phyloP scores from a whole-genome alignment of 2,888 invertebrate species.

The Hoplodrina blanda region DNA sequence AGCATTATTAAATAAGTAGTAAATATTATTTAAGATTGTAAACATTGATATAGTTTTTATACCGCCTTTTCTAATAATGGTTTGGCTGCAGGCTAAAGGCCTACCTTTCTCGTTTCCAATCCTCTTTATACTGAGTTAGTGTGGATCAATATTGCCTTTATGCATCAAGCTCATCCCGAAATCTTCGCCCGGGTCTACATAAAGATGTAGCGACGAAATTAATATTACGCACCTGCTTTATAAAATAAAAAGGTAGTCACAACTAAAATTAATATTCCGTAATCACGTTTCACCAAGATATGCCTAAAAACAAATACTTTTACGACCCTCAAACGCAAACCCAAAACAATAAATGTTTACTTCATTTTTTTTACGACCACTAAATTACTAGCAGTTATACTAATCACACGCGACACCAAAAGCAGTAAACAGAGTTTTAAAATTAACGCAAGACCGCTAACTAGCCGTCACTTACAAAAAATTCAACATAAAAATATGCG shows the following conservation, averaged over 20 bases:
- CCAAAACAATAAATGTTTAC: neutral
- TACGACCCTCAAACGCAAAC: neutral
- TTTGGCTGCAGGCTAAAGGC: no score
- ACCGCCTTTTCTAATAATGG: no score
- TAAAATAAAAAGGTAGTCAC: neutral
- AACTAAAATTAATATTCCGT: neutral
- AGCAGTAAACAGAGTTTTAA: slow-evolving; percentile 17
- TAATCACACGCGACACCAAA: slow-evolving; percentile 30
- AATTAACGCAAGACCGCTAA: slow-evolving; percentile 48
- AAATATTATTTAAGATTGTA: neutral
- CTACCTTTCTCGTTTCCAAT: no score
- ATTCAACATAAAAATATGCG: slow-evolving; percentile 50
- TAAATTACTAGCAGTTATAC: slow-evolving; percentile 3
- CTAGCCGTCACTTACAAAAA: slow-evolving; percentile 44
- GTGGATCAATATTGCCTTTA: no score
- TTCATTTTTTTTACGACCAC: slow-evolving; percentile 16
- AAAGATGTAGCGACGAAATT: neutral
- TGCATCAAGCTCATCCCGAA: no score
- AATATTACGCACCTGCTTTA: neutral
- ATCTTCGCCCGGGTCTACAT: no score
- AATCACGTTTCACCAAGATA: neutral
- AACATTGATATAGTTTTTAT: no score
- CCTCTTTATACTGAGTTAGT: no score
- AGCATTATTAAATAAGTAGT: slow-evolving; percentile 9
- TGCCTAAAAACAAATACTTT: neutral